A percentile compares a stretch with the other conserved stretches of the same genome.
Conservation (phyloP, 2,113 vertebrate species). For the Xenopus borealis region DNA sequence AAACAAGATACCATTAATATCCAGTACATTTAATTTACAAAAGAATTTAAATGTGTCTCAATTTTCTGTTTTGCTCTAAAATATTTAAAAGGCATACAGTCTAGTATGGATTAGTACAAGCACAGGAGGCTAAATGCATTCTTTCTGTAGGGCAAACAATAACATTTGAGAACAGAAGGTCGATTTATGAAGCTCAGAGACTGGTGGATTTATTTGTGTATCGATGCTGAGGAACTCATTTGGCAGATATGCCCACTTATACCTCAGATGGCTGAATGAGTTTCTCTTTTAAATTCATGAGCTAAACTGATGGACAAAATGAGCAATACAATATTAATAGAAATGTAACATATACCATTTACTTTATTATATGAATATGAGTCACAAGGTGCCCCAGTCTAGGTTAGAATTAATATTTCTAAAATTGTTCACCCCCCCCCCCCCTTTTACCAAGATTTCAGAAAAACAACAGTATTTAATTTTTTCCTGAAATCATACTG, state of each 20-base stretch:
- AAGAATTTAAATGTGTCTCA: not conserved
- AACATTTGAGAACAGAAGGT: slow-evolving; percentile 6
- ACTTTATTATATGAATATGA: not conserved
- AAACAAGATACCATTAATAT: slow-evolving; percentile 8
- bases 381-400: too few relatives aligned
- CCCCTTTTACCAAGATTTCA: too few relatives aligned
- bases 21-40: slow-evolving; percentile 21
- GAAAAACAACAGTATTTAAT: too few relatives aligned
- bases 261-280: slow-evolving; percentile 1
- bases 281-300: slow-evolving; percentile 15
- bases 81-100: slow-evolving; percentile 20
- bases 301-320: slow-evolving; percentile 11
- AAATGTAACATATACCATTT: not conserved
- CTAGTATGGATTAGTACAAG: slow-evolving; percentile 9
- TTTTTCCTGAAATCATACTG: too few relatives aligned
- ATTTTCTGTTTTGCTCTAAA: slow-evolving; percentile 22
- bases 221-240: slow-evolving; percentile 7
- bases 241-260: slow-evolving; percentile 8
- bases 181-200: slow-evolving; percentile 5
- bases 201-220: slow-evolving; percentile 5
- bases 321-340: slow-evolving; percentile 2
- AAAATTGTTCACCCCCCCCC: too few relatives aligned
- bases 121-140: slow-evolving; percentile 6
- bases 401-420: too few relatives aligned
- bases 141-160: slow-evolving; percentile 16